A percentile compares a stretch with the other conserved stretches of the same genome.
Conservation (phyloP, 2,888 invertebrate species). For the Trachelus tabidus region DNA sequence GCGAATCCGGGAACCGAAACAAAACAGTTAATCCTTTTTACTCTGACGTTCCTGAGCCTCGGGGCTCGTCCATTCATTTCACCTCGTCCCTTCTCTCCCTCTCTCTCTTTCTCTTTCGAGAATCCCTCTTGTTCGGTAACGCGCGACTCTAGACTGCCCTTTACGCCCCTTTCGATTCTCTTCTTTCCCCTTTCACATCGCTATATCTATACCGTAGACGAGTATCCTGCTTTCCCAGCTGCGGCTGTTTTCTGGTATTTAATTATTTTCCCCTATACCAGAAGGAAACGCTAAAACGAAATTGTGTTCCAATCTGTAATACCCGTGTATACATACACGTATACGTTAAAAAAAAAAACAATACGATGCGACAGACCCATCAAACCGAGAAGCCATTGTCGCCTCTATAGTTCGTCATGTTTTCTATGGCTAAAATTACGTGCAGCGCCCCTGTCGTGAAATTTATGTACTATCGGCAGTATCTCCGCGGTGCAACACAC, state of each 20-base stretch:
- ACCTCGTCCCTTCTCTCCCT: neutral
- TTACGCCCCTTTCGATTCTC: neutral
- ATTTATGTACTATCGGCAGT: neutral
- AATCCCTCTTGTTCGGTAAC: neutral
- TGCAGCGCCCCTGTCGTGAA: neutral
- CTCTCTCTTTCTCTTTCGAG: neutral
- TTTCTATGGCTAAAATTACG: neutral
- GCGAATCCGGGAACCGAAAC: conserved; percentile 6
- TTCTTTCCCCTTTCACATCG: neutral
- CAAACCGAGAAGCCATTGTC: neutral
- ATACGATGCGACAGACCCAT: neutral
- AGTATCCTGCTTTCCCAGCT: neutral
- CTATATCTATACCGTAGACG: neutral
- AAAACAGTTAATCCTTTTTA: conserved; percentile 14
- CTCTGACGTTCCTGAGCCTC: neutral
- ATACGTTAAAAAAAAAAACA: neutral
- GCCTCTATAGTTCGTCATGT: neutral
- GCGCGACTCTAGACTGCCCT: neutral
- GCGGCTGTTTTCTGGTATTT: conserved; percentile 10
- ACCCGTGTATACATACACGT: neutral
- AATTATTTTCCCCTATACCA: conserved; percentile 8
- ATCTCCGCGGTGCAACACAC: neutral
- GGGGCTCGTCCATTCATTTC: neutral
- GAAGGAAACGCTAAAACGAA: conserved; percentile 5
- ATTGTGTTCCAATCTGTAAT: conserved; percentile 4